These are phyloP conservation scores for Phlogophora meticulosa DNA, from an alignment of 2,888 invertebrate genomes.

Conservation along the genomic window DNA sequence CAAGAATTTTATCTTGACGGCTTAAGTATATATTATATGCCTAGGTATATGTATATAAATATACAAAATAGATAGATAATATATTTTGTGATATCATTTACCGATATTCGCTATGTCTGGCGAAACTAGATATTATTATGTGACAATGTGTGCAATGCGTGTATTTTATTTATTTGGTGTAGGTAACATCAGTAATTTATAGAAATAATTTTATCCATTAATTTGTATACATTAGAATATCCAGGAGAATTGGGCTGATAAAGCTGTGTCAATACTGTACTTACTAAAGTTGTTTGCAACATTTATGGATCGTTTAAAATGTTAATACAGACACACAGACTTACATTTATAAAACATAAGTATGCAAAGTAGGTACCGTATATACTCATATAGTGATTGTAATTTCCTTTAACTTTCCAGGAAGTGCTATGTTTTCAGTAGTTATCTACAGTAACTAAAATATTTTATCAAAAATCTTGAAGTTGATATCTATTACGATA, in stretches of 20 bases:
- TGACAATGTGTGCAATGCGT: too few relatives aligned
- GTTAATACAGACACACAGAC: background rate
- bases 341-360: too few relatives aligned
- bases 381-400: background rate
- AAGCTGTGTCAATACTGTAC: too few relatives aligned
- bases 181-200: too few relatives aligned
- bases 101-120: constrained; percentile 19
- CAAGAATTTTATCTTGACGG: constrained; percentile 55
- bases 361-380: too few relatives aligned
- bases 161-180: too few relatives aligned
- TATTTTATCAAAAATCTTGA: constrained; percentile 52
- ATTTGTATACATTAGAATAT: background rate
- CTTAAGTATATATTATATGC: background rate
- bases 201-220: too few relatives aligned
- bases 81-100: constrained; percentile 14
- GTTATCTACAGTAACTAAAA: constrained; percentile 47
- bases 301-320: background rate
- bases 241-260: background rate
- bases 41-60: constrained; percentile 4
- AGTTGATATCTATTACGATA: constrained; percentile 40
- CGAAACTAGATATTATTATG: too few relatives aligned
- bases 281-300: background rate
- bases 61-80: constrained; percentile 32
- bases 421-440: constrained; percentile 30
- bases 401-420: constrained; percentile 29